These are phyloP conservation scores for Astreopora myriophthalma DNA, from an alignment of 64 coral and sea anemone genomes.

Conservation along the genomic window DNA sequence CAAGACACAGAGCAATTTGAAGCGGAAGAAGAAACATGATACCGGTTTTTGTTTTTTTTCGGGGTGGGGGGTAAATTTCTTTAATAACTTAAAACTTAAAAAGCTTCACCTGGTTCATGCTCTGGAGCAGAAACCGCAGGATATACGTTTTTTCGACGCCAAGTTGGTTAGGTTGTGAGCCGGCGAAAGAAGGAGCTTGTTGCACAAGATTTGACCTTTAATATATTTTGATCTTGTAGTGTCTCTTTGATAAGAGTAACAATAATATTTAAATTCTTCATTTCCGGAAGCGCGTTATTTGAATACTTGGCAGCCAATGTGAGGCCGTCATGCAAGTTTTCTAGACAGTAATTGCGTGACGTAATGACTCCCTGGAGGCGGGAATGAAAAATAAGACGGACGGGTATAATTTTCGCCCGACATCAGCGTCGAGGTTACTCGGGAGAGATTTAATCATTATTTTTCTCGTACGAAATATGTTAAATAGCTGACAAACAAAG, in stretches of 20 bases:
- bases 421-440: neutral
- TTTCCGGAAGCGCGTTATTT: neutral
- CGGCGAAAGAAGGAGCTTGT: neutral
- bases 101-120: neutral
- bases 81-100: too few relatives aligned
- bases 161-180: neutral
- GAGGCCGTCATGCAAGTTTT: neutral
- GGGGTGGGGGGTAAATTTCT: too few relatives aligned
- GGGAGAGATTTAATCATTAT: neutral
- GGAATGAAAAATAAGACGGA: neutral
- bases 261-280: slow-evolving; percentile 15
- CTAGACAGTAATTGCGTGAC: neutral
- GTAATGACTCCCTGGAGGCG: neutral
- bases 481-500: neutral
- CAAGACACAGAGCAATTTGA: slow-evolving; percentile 54
- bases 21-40: neutral
- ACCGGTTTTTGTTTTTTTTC: too few relatives aligned
- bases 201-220: slow-evolving; percentile 24
- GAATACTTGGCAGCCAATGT: neutral
- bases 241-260: neutral
- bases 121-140: neutral
- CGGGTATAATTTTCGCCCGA: neutral
- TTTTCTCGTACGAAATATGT: neutral
- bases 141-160: neutral
- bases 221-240: slow-evolving; percentile 8